Base-by-base conservation (phyloP, 2,888 invertebrate species). In the Drosophila helvetica region DNA sequence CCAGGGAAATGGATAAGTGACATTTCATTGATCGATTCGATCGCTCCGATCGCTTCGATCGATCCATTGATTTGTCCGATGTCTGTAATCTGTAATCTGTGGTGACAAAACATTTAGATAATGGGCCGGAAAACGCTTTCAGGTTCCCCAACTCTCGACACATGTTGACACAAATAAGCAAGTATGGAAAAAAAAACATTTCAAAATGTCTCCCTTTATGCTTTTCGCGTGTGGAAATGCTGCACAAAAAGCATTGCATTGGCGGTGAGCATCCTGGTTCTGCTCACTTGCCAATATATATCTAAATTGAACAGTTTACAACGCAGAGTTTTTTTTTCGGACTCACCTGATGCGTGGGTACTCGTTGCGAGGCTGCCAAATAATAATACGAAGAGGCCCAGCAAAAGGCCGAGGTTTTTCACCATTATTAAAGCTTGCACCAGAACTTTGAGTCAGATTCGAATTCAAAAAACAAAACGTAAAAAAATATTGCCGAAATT, bases 301-400 rank as follows among this genome's bases (percentile, higher is more conserved):
- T 10, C 43, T 25, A 6, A 42, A 9, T 7, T 2, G 12, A 8
- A 4, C 27, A 8, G 8, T 27, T 27, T 7, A 8, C 7, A 27
- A 8, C 5, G 3, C 4, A 5, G 22, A 22, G 6, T 22, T 22
- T 22, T 4, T 25, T 51, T 0, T 2, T n/a, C n/a, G 3, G 12
- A 74, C 83, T 80, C 58, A 83, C 83, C 88, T 58, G 76, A 57
- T 52, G 79, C 89, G 59, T 76, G 69, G 57, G 78, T 86, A 78
- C 84, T 65, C 71, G 74, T 45, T 76, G 66, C 52, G 25, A 48
- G 54, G 72, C 82, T 64, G 71, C 72, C 87, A 59, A 73, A 67
- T 54, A 86, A 17, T 56, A 84, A 33, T 22, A 80, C 52, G 33
- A 56, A 15, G 3, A 76, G 60, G 69, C 79, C 87, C 80, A 69